Conservation (phyloP, 1,140 invertebrate genomes). For the Drosophila persimilis region DNA sequence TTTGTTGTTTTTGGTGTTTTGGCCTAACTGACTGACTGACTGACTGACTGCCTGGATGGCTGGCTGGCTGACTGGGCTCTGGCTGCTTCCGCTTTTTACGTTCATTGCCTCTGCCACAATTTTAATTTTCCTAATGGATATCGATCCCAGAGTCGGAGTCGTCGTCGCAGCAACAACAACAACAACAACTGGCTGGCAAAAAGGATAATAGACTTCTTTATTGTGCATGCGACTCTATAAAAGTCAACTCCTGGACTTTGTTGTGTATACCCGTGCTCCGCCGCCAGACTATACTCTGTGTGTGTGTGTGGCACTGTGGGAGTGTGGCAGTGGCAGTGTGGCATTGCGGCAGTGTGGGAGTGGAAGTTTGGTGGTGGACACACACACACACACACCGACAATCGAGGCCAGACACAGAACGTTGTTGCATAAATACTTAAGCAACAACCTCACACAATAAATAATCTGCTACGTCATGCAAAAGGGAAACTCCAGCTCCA, state of each 20-base stretch:
- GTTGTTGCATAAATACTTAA: constrained; percentile 53
- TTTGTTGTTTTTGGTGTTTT: constrained; percentile 22
- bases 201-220: constrained; percentile 83
- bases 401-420: constrained; percentile 48
- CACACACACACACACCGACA: constrained; percentile 31
- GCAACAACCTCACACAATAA: constrained; percentile 76
- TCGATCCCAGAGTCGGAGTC: constrained; percentile 70
- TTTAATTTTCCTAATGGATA: constrained; percentile 83
- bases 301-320: constrained; percentile 11
- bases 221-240: constrained; percentile 83
- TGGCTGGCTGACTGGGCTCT: constrained; percentile 55
- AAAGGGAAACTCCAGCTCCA: constrained; percentile 34
- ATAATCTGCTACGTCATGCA: constrained; percentile 76
- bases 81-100: constrained; percentile 80
- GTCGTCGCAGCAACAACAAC: constrained; percentile 50
- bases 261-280: constrained; percentile 43
- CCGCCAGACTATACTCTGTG: constrained; percentile 16
- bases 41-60: constrained; percentile 40
- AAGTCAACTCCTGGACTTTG: constrained; percentile 82
- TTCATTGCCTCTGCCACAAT: constrained; percentile 83
- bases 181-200: constrained; percentile 58
- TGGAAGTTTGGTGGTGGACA: constrained; percentile 1
- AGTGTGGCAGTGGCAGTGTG: neutral
- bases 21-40: constrained; percentile 37
- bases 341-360: too few species aligned